phyloP scores from a whole-genome alignment of 2,797 vertebrate genomes.

The Ctenopoma multispine region DNA sequence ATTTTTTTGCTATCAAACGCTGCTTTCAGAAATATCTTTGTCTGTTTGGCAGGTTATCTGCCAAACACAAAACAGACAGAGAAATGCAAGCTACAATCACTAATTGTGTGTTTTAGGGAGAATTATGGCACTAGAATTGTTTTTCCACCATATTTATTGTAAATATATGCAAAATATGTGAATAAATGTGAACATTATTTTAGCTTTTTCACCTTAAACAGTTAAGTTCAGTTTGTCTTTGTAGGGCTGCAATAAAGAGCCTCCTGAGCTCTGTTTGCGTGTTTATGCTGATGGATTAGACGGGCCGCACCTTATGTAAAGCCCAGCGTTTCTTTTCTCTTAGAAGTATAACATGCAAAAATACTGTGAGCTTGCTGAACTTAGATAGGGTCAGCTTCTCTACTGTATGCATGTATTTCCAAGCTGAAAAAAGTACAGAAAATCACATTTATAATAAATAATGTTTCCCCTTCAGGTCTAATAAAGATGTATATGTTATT shows the following conservation, averaged over 20 bases:
- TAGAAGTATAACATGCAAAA: slow-evolving; percentile 8
- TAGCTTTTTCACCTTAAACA: slow-evolving; percentile 1
- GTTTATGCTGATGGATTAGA: slow-evolving; percentile 53
- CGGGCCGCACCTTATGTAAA: slow-evolving; percentile 25
- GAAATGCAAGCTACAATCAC: background rate
- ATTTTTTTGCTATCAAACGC: slow-evolving; percentile 15
- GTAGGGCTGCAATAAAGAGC: slow-evolving; percentile 7
- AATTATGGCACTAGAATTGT: background rate
- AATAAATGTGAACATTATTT: background rate
- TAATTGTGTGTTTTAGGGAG: background rate
- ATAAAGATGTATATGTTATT: slow-evolving; percentile 53
- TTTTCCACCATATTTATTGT: background rate
- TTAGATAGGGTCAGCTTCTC: background rate
- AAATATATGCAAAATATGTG: background rate
- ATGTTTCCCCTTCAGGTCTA: slow-evolving; percentile 30
- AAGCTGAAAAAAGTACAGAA: slow-evolving; percentile 4
- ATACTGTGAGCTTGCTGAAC: slow-evolving; percentile 18
- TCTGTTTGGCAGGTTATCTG: slow-evolving; percentile 15
- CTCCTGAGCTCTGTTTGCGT: slow-evolving; percentile 21
- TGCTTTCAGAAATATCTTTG: background rate
- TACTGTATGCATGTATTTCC: slow-evolving; percentile 3
- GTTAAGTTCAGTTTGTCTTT: slow-evolving; percentile 4
- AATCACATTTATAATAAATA: slow-evolving; percentile 27
- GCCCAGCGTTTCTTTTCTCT: slow-evolving; percentile 14
- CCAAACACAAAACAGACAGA: slow-evolving; percentile 1